A percentile compares a stretch with the other conserved stretches of the same genome.
Conservation (phyloP, 1,140 invertebrate genomes). For the Heliconius congener region DNA sequence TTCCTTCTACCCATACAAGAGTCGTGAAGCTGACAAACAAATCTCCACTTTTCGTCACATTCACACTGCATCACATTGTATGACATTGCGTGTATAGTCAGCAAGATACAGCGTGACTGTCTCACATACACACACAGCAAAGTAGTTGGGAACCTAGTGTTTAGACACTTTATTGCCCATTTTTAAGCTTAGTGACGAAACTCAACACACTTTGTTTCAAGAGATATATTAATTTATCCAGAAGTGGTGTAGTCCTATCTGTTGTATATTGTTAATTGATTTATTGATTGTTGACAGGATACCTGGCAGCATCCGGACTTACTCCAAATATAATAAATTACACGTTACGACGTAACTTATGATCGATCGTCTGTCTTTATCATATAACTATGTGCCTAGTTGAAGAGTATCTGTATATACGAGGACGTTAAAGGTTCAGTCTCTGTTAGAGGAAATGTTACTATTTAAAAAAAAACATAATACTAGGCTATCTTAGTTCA, state of each 20-base stretch:
- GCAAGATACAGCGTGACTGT: too few species aligned
- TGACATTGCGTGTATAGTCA: too few species aligned
- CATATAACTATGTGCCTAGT: constrained; percentile 43
- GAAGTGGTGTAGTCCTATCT: background rate
- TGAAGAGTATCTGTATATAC: background rate
- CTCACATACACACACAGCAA: too few species aligned
- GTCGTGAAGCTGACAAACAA: too few species aligned
- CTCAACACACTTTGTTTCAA: too few species aligned
- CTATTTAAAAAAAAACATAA: background rate
- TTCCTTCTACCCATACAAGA: too few species aligned
- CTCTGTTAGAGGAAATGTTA: background rate
- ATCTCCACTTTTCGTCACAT: too few species aligned
- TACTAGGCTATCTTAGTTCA: background rate
- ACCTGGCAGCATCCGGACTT: constrained; percentile 64
- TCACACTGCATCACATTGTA: too few species aligned
- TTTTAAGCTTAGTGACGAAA: too few species aligned
- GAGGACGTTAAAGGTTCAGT: background rate
- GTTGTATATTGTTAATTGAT: constrained; percentile 57
- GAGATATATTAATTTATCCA: background rate
- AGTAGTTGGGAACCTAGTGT: too few species aligned
- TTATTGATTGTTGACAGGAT: constrained; percentile 73
- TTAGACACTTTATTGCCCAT: too few species aligned
- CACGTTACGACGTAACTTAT: constrained; percentile 47
- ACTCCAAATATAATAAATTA: constrained; percentile 69
- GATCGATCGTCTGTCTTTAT: constrained; percentile 61